phyloP scores from a whole-genome alignment of 2,113 vertebrate species.

The Thomomys bottae region DNA sequence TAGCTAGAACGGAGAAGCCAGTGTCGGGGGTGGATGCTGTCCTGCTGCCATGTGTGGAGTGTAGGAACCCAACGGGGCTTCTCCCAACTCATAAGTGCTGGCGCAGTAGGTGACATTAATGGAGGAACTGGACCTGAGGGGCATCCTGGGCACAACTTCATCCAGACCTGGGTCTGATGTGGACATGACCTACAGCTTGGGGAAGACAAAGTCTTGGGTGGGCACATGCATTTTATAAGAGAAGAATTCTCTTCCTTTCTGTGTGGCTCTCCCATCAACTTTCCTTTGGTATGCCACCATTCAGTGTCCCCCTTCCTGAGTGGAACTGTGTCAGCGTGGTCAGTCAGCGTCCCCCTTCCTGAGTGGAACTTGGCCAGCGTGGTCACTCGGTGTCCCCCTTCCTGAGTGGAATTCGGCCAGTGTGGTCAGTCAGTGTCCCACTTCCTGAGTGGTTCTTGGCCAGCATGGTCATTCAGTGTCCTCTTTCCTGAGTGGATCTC shows the following conservation, averaged over 20 bases:
- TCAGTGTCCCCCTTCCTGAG: neutral
- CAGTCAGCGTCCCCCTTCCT: neutral
- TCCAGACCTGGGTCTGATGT: neutral
- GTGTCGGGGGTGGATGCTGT: neutral
- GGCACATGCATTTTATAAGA: neutral
- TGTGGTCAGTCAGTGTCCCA: too few relatives aligned
- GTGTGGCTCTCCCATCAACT: neutral
- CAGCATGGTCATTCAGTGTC: too few relatives aligned
- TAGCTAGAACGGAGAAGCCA: neutral
- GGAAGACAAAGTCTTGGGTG: too few relatives aligned
- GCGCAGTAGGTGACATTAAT: fast-evolving
- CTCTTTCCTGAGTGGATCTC: neutral
- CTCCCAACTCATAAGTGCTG: neutral
- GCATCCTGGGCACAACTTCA: neutral
- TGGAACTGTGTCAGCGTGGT: neutral
- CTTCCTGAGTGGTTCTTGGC: too few relatives aligned
- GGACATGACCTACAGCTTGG: neutral
- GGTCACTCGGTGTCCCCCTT: neutral
- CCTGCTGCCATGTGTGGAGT: neutral
- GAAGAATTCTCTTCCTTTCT: too few relatives aligned
- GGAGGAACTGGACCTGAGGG: neutral
- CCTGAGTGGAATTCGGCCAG: too few relatives aligned
- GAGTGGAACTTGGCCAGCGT: fast-evolving
- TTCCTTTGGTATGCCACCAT: too few relatives aligned
- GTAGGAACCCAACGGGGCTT: neutral